These are phyloP conservation scores for Campylorhamphus procurvoides DNA, from an alignment of 2,113 vertebrate genomes.

Conservation along the genomic window DNA sequence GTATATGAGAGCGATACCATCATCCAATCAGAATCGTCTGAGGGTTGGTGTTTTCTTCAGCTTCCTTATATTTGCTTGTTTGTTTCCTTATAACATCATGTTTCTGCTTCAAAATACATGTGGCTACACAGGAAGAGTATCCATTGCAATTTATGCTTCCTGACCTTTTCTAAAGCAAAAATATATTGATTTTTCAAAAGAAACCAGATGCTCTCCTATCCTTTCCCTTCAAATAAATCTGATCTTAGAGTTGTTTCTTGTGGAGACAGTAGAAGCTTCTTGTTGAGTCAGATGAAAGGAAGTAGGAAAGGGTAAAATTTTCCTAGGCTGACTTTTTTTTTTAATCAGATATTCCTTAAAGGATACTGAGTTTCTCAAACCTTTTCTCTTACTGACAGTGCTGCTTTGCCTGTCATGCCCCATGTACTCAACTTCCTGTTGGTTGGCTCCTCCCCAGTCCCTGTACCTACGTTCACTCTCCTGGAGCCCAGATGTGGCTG, in stretches of 20 bases:
- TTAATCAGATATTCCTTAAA: not conserved
- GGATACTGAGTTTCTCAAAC: not conserved
- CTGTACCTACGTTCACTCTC: not conserved
- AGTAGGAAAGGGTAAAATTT: not conserved
- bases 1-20: not conserved
- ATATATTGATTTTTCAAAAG: conserved; percentile 34
- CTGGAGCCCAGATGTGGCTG: not conserved
- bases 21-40: not conserved
- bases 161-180: conserved; percentile 39
- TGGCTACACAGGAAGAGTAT: not conserved
- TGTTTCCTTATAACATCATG: not conserved
- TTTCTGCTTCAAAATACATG: not conserved
- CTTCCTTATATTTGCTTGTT: not conserved
- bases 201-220: not conserved
- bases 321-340: not conserved
- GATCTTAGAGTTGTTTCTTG: not conserved
- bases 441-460: not conserved
- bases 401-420: not conserved
- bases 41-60: not conserved
- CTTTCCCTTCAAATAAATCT: not conserved
- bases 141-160: conserved; percentile 17
- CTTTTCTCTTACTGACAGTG: not conserved
- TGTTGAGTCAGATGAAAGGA: not conserved
- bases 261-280: not conserved
- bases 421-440: not conserved